These are phyloP conservation scores for Gorsachius magnificus DNA, from an alignment of 2,797 vertebrate species.

Conservation along the genomic window DNA sequence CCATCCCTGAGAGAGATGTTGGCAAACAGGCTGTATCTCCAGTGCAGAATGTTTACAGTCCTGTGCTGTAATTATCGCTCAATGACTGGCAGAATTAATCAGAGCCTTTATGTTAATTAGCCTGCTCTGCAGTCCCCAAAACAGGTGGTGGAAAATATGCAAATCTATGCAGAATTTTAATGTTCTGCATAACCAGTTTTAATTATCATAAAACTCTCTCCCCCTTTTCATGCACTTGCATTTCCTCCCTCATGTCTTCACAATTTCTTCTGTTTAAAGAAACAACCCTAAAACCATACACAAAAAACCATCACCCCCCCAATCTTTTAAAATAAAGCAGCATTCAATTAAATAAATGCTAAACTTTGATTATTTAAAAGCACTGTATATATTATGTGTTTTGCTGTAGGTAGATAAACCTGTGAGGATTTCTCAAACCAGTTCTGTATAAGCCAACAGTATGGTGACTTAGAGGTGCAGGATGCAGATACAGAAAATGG, in stretches of 20 bases:
- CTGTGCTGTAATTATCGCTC: slow-evolving; percentile 83
- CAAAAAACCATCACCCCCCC: background rate
- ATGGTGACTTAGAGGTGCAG: background rate
- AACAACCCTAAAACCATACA: background rate
- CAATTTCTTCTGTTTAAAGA: slow-evolving; percentile 40
- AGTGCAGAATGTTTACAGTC: slow-evolving; percentile 82
- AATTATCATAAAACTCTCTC: slow-evolving; percentile 84
- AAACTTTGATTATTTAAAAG: background rate
- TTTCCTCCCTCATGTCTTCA: slow-evolving; percentile 59
- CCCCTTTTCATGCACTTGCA: slow-evolving; percentile 75
- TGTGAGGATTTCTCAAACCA: slow-evolving; percentile 2
- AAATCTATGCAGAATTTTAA: slow-evolving; percentile 99
- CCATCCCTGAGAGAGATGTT: slow-evolving; percentile 82
- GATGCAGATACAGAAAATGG: background rate
- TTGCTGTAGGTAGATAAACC: background rate
- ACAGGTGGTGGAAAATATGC: slow-evolving; percentile 99
- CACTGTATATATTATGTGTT: background rate
- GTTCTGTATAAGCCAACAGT: background rate
- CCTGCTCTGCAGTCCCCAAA: slow-evolving; percentile 92
- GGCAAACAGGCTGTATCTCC: slow-evolving; percentile 84
- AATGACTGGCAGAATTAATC: slow-evolving; percentile 92
- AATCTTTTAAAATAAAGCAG: background rate
- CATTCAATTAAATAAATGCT: slow-evolving; percentile 15
- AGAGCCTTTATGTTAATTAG: slow-evolving; percentile 98
- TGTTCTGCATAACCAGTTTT: slow-evolving; percentile 92